These are phyloP conservation scores for Phaedon cochleariae DNA, from an alignment of 2,888 invertebrate genomes.

Conservation along the genomic window DNA sequence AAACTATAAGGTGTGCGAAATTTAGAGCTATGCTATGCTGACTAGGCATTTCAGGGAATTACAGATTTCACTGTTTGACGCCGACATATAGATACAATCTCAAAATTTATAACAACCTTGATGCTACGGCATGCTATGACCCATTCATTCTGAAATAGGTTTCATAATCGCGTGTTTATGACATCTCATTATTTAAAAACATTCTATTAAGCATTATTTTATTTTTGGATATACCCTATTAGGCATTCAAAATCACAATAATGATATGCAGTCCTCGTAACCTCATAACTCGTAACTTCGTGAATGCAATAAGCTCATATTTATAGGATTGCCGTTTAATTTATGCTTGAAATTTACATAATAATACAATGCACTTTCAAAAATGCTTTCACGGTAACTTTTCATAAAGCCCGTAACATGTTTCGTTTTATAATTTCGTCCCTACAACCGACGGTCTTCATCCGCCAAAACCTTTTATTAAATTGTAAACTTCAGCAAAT, in stretches of 20 bases:
- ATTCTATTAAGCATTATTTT: background rate
- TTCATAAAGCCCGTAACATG: conserved; percentile 22
- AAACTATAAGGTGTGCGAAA: too few species aligned
- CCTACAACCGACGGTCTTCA: background rate
- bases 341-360: conserved; percentile 29
- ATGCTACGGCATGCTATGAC: too few species aligned
- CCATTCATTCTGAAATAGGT: too few species aligned
- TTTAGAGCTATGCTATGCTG: too few species aligned
- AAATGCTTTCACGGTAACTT: conserved; percentile 26
- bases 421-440: conserved; percentile 1
- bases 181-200: background rate
- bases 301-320: conserved; percentile 22
- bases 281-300: conserved; percentile 1
- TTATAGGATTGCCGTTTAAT: conserved; percentile 28
- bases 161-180: background rate
- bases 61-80: too few species aligned
- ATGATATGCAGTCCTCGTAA: background rate
- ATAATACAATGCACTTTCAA: conserved; percentile 27
- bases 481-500: conserved; percentile 1
- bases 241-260: background rate
- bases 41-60: too few species aligned
- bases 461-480: conserved; percentile 2
- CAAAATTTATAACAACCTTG: too few species aligned
- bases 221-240: background rate
- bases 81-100: too few species aligned